Conservation (phyloP, 1,140 invertebrate genomes). For the Drosophila simulans region DNA sequence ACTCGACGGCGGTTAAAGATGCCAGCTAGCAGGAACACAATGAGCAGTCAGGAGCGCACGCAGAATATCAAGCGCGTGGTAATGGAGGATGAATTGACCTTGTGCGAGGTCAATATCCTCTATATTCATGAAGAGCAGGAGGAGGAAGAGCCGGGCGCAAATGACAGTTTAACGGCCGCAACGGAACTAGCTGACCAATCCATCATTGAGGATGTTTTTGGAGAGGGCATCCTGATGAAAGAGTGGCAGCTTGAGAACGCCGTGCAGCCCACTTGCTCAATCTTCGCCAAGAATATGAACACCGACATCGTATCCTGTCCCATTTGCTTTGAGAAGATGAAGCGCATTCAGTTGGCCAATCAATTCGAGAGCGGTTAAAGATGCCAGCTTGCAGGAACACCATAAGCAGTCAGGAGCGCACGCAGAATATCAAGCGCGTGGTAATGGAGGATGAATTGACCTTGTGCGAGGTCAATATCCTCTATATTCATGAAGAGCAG, state of each 20-base stretch:
- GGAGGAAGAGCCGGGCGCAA: background rate
- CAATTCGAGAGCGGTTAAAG: no score
- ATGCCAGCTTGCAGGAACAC: background rate
- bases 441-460: constrained; percentile 69
- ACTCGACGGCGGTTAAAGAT: no score
- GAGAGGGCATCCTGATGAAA: constrained; percentile 54
- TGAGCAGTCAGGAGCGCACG: constrained; percentile 54
- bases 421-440: constrained; percentile 65
- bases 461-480: constrained; percentile 65
- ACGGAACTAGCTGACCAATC: constrained; percentile 59
- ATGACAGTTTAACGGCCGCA: constrained; percentile 21
- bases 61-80: constrained; percentile 72
- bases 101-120: constrained; percentile 61
- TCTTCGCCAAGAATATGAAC: no score
- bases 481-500: no score
- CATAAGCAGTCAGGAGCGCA: constrained; percentile 54
- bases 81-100: constrained; percentile 65
- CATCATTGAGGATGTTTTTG: constrained; percentile 69
- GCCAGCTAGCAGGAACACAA: background rate
- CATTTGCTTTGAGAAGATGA: no score
- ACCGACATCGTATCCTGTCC: no score
- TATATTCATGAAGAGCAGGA: no score
- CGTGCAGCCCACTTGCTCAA: constrained; percentile 45
- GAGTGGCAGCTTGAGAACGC: constrained; percentile 72
- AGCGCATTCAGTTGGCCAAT: no score